A percentile compares a stretch with the other conserved stretches of the same genome.
phyloP scores from a whole-genome alignment of 2,113 vertebrate species.

The Hassar affinis region DNA sequence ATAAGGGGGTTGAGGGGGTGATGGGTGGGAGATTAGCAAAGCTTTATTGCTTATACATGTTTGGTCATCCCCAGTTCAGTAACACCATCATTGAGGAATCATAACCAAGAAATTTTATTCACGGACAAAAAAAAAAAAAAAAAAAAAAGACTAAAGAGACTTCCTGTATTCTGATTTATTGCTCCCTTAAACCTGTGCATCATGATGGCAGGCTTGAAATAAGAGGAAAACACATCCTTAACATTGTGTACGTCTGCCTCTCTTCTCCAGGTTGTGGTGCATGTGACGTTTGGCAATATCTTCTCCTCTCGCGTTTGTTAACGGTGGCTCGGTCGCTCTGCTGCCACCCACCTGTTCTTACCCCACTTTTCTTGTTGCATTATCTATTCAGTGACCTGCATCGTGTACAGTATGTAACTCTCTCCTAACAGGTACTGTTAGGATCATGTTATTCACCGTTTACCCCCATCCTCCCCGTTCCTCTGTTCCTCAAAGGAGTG shows the following conservation, averaged over 20 bases:
- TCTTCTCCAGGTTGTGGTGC: slow-evolving; percentile 71
- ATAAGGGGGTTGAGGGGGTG: slow-evolving; percentile 63
- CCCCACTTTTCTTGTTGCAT: slow-evolving; percentile 71
- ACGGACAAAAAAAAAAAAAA: slow-evolving; percentile 51
- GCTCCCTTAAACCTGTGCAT: slow-evolving; percentile 61
- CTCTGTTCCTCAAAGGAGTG: slow-evolving; percentile 56
- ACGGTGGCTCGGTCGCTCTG: slow-evolving; percentile 17
- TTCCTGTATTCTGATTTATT: slow-evolving; percentile 57
- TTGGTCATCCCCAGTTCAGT: slow-evolving; percentile 58
- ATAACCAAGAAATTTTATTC: slow-evolving; percentile 53
- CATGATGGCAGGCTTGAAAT: slow-evolving; percentile 56
- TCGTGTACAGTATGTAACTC: slow-evolving; percentile 72
- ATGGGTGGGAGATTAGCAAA: slow-evolving; percentile 56
- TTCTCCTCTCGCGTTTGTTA: slow-evolving; percentile 64
- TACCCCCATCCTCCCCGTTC: neutral
- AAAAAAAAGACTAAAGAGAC: slow-evolving; percentile 26
- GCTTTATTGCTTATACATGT: slow-evolving; percentile 63
- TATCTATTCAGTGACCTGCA: slow-evolving; percentile 71
- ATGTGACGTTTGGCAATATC: slow-evolving; percentile 70
- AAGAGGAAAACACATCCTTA: slow-evolving; percentile 48
- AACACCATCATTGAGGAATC: slow-evolving; percentile 56
- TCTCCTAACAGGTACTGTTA: slow-evolving; percentile 69
- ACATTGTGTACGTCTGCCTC: slow-evolving; percentile 65
- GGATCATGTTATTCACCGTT: slow-evolving; percentile 67
- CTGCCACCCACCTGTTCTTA: slow-evolving; percentile 50